Percentiles rank a stretch among this genome's conserved stretches.
Conservation (phyloP, 1,140 invertebrate genomes). For the Pinna nobilis region DNA sequence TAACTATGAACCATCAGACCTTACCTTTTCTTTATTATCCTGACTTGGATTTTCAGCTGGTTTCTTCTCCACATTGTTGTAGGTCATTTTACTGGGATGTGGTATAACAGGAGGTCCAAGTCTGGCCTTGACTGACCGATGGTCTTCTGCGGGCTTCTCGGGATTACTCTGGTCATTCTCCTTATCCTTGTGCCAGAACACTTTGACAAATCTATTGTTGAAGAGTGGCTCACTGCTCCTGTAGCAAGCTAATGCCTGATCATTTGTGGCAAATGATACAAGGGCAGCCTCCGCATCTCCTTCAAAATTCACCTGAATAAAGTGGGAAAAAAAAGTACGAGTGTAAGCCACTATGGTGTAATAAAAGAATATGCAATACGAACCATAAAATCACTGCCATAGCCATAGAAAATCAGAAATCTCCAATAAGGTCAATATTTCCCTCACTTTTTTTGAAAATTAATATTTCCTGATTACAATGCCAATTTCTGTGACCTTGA, state of each 20-base stretch:
- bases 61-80: constrained; percentile 54
- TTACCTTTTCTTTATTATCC: constrained; percentile 8
- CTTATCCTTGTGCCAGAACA: constrained; percentile 79
- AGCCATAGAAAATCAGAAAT: too few species aligned
- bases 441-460: too few species aligned
- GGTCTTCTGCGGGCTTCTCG: background rate
- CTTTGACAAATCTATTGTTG: constrained; percentile 89
- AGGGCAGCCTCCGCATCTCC: constrained; percentile 94
- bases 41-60: background rate
- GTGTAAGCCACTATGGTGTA: too few species aligned
- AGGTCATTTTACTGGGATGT: constrained; percentile 54
- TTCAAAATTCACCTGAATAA: constrained; percentile 88
- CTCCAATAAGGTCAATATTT: too few species aligned
- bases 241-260: constrained; percentile 94
- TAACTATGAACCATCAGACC: background rate
- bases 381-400: too few species aligned
- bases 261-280: constrained; percentile 91
- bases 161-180: background rate
- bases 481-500: too few species aligned
- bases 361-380: too few species aligned
- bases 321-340: constrained; percentile 43
- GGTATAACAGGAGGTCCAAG: constrained; percentile 68
- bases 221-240: constrained; percentile 95
- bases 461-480: too few species aligned
- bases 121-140: background rate